Conservation (phyloP, 1,140 invertebrate genomes). For the Lepidotrigona ventralis region DNA sequence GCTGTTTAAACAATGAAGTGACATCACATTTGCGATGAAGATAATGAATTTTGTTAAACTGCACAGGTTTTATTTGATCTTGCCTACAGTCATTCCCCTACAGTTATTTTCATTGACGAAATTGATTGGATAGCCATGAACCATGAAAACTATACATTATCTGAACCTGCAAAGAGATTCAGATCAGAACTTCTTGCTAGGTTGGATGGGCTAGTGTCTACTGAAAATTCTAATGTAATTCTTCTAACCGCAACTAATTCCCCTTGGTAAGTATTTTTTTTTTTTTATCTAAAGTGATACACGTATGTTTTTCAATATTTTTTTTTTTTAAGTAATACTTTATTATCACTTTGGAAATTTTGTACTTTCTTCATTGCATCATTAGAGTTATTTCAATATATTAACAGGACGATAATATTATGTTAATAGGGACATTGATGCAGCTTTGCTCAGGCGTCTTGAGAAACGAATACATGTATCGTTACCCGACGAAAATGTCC, state of each 20-base stretch:
- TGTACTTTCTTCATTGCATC: too few species aligned
- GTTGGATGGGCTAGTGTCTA: slow-evolving; percentile 90
- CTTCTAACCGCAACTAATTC: slow-evolving; percentile 94
- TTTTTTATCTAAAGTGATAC: background rate
- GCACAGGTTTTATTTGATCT: slow-evolving; percentile 90
- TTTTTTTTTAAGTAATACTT: background rate
- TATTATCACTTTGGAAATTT: background rate
- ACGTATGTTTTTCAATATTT: too few species aligned
- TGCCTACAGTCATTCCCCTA: slow-evolving; percentile 94
- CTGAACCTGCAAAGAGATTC: slow-evolving; percentile 94
- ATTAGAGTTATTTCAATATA: background rate
- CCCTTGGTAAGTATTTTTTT: slow-evolving; percentile 85
- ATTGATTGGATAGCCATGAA: slow-evolving; percentile 93
- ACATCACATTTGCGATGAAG: background rate
- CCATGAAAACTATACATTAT: slow-evolving; percentile 80
- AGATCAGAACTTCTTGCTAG: slow-evolving; percentile 96
- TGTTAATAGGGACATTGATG: slow-evolving; percentile 88
- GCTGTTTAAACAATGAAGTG: background rate
- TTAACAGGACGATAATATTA: slow-evolving; percentile 7
- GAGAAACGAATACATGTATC: slow-evolving; percentile 93
- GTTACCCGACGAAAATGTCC: slow-evolving; percentile 85
- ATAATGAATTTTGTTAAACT: background rate
- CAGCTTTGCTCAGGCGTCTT: slow-evolving; percentile 91
- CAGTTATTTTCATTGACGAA: slow-evolving; percentile 98
- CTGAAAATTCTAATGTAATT: slow-evolving; percentile 83